Base-by-base conservation (phyloP, 2,797 vertebrate genomes). In the Crocodylus rhombifer region DNA sequence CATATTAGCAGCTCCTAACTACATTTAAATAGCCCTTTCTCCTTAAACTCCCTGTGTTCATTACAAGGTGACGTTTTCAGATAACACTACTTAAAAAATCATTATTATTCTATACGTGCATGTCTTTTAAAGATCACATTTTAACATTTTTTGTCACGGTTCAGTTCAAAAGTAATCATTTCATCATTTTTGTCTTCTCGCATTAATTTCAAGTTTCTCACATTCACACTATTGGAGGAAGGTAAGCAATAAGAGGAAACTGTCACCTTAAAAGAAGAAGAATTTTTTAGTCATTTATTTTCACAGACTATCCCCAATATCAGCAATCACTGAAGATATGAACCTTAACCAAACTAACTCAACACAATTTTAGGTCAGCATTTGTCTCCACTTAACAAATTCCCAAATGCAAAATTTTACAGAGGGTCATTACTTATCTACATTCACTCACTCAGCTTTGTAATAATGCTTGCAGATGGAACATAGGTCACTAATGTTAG, bases 41-140 rank as follows among this genome's bases (percentile, higher is more conserved):
- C 20, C 67, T 36, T 33, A 42, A 36, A 21, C 67, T 71, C 42
- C 30, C 21, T 25, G 42, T 7, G 6, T 71, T 51, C 67, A 71
- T 42, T 71, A 13, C 14, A 42, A 21, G 13, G 33, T 12, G 33
- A 42, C 14, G 4, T 71, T 71, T 23, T 18, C 67, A 71, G 20
- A 42, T 67, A 67, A 67, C 33, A 21, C 10, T 30, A 5, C 17
- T 30, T 33, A 20, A 30, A 67, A 67, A 67, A 33, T 30, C 65
- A 67, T 67, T 30, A 30, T 18, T 87, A 69, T 82, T 80, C 33
- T n/a, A 80, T 75, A 89, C 90, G 91, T 80, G 91, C 91, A 94
- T 71, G 75, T 3, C 81, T 84, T 94, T 93, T 77, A 88, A 95
- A 93, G 79, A 87, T 95, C 87, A 94, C 81, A 23, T 69, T 69